Evolutionary conservation across 64 coral and sea anemone genomes (phyloP), one percentile per base, ranked within the genome.

Genomic region (Stichodactyla helianthus): DNA sequence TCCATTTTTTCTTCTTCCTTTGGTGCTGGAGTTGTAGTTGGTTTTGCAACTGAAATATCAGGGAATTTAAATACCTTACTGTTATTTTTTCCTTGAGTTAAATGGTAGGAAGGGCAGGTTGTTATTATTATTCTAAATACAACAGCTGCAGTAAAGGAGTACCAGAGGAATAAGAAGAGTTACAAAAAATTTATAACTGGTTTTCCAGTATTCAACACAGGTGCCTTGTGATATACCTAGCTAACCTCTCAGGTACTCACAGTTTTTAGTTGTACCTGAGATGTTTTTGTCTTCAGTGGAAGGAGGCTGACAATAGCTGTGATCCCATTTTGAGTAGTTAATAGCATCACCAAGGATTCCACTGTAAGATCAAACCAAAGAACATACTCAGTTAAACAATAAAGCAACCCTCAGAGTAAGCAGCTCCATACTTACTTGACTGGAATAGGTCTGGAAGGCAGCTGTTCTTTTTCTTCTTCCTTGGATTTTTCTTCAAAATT

Each of bases 391-490:
- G 15, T 13, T 10, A 58, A 58, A 58, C 56, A 58, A 58, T 44
- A 44, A 44, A 44, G 35, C 35, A 58, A 58, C 15, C 56, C 2
- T 59, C 5, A 59, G 0, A 10, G 15, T 2, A 59, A 59, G 56
- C 9, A 10, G 15, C 56, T 12, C 3, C 3, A 59, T 12, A 62
- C 83, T 88, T 77, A 95, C 90, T 95, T 95, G 15, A 77, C 83
- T 71, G 84, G 87, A n/a, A 10, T 9, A 59, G 50, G 55, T 67
- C 12, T 57, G 7, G 17, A 6, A n/a, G 62, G 62, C 18, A 22
- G 22, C 4, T 22, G 3, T 83, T 82, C 52, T 89, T 55, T 20
- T 82, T 74, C 77, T 87, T 67, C 85, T 50, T 83, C 78, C 55
- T 82, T 51, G 20, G 59, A 52, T 58, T 51, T 84, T 52, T 88